Evolutionary conservation across 1,140 invertebrate genomes (phyloP), one percentile per base, ranked within the genome.

Genomic region (Zaprionus nigranus): DNA sequence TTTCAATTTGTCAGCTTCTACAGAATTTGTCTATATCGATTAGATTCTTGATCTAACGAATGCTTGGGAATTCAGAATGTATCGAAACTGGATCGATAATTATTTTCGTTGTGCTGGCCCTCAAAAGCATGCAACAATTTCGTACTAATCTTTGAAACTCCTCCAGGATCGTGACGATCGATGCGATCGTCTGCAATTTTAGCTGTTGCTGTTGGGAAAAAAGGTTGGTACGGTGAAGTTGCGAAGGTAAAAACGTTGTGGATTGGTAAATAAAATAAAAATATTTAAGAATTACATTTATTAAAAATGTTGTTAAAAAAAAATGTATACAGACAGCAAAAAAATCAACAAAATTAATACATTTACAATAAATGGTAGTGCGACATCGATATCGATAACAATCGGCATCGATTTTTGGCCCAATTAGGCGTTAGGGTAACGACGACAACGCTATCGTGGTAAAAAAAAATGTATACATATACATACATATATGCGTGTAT

Each of bases 321-420:
- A 90, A 90, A 85, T 85, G 85, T 90, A 85, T 85, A 88, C 85
- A 88, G 85, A 90, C 85, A 88, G 85, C 85, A 88, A 88, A 88
- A 88, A 88, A 88, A 88, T 88, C 85, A 88, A 88, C 85, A 88
- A 88, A 88, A 88, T 88, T 88, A 88, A 88, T 88, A 88, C 85
- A 88, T 88, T 90, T 88, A 88, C 85, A 88, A 90, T 88, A 87
- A 87, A 88, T 77, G 85, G 71, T 90, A 90, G 84, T 88, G 83
- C 85, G 84, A 83, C 78, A 46, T 46, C 40, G 84, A 87, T 85
- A 86, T 79, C 76, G 82, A 86, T 86, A 85, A 86, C 82, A 76
- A 81, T 75, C 75, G 82, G 70, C 71, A 78, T 84, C 78, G 71
- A 81, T 72, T 75, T 72, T 66, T 36, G 53, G 71, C 71, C 82